Evolutionary conservation across 2,113 vertebrate species (phyloP), one percentile per base, ranked within the genome.

Genomic region (Phylloscopus trochilus): DNA sequence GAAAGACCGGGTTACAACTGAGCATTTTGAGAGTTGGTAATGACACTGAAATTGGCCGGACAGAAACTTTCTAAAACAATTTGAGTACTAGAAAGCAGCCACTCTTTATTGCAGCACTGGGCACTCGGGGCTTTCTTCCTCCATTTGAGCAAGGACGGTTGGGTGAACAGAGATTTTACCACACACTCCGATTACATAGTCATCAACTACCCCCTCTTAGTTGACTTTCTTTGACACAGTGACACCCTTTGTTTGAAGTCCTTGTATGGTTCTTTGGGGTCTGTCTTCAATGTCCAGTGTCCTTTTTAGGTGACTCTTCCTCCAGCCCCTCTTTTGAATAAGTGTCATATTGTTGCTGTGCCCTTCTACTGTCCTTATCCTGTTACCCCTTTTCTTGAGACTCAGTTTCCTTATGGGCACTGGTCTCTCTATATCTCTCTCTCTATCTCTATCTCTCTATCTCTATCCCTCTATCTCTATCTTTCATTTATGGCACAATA

Each of bases 121-220:
- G 13, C 47, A 51, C 26, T 37, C 2, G 1, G n/a, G 24, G n/a
- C 18, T 30, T 37, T 27, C 46, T 37, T 69, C 13, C 13, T 51
- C n/a, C n/a, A 30, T 1, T 22, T 2, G 47, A 37, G 18, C 5
- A 4, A 37, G 4, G 2, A 51, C 18, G 16, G 13, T 10, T 51
- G n/a, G 19, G 26, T 39, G 9, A 37, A 23, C 56, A 56, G 55
- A 22, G 56, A 35, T 59, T 59, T 59, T 16, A 35, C 23, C 22
- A 59, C n/a, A n/a, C 56, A 58, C 56, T 23, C 56, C 7, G 33
- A 59, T 24, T 7, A 35, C 9, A n/a, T 9, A 39, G 21, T 39
- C 35, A 52, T 39, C 47, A 23, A 14, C 27, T 30, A 16, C 30
- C 47, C 11, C n/a, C 4, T 0, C n/a, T 30, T 30, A 4, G 8